phyloP scores from a whole-genome alignment of 2,888 invertebrate species.

The Hartigia nigra region DNA sequence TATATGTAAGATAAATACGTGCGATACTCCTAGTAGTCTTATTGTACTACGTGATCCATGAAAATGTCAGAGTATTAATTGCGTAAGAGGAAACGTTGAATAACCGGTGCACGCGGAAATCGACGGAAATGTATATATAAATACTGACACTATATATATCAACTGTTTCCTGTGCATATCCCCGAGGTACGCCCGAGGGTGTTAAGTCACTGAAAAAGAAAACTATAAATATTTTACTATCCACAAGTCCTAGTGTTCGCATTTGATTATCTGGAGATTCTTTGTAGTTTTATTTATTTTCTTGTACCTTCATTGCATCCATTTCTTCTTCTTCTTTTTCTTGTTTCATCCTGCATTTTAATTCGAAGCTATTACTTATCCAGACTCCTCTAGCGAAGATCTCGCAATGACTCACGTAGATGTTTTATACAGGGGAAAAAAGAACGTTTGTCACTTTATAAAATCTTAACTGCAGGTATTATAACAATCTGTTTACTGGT shows the following conservation, averaged over 20 bases:
- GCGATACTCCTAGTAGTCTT: not conserved
- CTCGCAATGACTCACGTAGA: not conserved
- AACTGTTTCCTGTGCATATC: not conserved
- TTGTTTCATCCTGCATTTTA: not conserved
- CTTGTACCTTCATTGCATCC: not conserved
- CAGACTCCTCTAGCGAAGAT: not conserved
- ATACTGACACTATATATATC: not conserved
- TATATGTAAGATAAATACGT: not conserved
- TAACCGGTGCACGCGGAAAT: slow-evolving; percentile 53
- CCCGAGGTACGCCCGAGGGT: not conserved
- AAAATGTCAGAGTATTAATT: slow-evolving; percentile 47
- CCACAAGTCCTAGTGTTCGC: not conserved
- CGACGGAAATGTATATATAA: slow-evolving; percentile 11
- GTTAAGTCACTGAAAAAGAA: not conserved
- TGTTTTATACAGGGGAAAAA: not conserved
- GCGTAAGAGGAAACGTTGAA: slow-evolving; percentile 34
- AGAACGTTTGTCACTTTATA: not conserved
- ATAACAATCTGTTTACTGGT: not conserved
- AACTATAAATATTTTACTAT: not conserved
- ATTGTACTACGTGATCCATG: slow-evolving; percentile 31
- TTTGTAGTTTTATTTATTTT: not conserved
- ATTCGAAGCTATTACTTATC: not conserved
- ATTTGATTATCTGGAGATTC: not conserved
- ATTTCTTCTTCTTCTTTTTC: not conserved
- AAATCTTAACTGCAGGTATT: not conserved